Percentiles rank a stretch among this genome's conserved stretches.
Conservation (phyloP, 2,113 vertebrate genomes). For the Alligator sinensis region DNA sequence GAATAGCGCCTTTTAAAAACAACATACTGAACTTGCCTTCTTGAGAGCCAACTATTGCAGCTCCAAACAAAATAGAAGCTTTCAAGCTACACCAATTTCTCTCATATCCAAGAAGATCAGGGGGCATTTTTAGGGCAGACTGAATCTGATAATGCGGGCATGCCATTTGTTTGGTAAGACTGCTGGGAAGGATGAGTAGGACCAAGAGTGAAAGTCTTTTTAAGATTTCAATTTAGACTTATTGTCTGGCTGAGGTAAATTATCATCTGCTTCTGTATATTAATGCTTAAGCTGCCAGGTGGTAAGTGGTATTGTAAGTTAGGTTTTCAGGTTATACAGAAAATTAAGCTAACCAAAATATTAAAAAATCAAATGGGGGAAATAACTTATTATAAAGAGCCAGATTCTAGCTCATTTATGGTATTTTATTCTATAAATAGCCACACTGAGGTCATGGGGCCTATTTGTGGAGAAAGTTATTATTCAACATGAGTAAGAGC, state of each 20-base stretch:
- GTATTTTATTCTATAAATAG: not conserved
- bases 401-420: not conserved
- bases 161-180: not conserved
- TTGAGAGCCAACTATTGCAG: not conserved
- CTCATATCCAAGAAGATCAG: not conserved
- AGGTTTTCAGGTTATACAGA: not conserved
- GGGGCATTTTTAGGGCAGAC: not conserved
- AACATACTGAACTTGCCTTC: not conserved
- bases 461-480: not conserved
- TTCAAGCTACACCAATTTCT: not conserved
- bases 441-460: not conserved
- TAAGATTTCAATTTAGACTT: fast-evolving
- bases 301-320: no score
- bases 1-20: not conserved
- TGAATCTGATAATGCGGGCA: not conserved
- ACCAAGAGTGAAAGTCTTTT: not conserved
- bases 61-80: not conserved
- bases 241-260: not conserved
- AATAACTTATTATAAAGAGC: not conserved
- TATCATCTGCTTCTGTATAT: not conserved
- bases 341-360: not conserved
- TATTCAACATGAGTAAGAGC: not conserved
- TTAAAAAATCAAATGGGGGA: not conserved
- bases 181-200: not conserved
- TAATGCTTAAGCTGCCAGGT: not conserved